These are phyloP conservation scores for Eleginops maclovinus DNA, from an alignment of 2,113 vertebrate genomes.

Conservation along the genomic window DNA sequence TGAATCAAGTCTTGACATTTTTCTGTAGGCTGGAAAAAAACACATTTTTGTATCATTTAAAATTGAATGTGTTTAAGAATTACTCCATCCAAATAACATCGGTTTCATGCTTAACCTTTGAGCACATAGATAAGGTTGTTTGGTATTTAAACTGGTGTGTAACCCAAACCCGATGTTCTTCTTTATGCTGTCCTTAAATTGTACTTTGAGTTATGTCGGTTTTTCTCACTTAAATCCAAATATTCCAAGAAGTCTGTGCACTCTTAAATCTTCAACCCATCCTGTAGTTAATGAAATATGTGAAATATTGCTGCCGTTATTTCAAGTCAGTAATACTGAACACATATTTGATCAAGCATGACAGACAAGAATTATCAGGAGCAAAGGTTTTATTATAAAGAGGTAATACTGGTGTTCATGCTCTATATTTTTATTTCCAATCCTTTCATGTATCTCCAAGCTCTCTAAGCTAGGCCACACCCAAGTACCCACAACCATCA, in stretches of 20 bases:
- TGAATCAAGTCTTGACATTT: no score
- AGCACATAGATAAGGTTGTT: constrained; percentile 27
- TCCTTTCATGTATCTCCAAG: background rate
- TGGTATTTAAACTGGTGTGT: constrained; percentile 17
- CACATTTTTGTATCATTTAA: no score
- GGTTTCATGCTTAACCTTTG: constrained; percentile 33
- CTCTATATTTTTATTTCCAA: background rate
- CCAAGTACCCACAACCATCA: background rate
- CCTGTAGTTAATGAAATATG: background rate
- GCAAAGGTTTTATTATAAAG: background rate
- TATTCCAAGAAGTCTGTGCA: background rate
- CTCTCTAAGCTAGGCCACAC: background rate
- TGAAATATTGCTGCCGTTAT: background rate
- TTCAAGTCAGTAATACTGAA: background rate
- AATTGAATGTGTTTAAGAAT: no score
- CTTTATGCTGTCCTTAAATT: background rate
- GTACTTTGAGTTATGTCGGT: constrained; percentile 1
- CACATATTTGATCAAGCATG: background rate
- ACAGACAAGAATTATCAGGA: background rate
- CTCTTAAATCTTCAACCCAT: background rate
- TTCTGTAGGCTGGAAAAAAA: background rate
- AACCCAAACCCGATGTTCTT: background rate
- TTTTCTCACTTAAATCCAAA: background rate
- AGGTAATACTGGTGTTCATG: background rate
- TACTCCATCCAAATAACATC: background rate